Conservation (phyloP, 2,113 vertebrate genomes). For the Gadus macrocephalus region DNA sequence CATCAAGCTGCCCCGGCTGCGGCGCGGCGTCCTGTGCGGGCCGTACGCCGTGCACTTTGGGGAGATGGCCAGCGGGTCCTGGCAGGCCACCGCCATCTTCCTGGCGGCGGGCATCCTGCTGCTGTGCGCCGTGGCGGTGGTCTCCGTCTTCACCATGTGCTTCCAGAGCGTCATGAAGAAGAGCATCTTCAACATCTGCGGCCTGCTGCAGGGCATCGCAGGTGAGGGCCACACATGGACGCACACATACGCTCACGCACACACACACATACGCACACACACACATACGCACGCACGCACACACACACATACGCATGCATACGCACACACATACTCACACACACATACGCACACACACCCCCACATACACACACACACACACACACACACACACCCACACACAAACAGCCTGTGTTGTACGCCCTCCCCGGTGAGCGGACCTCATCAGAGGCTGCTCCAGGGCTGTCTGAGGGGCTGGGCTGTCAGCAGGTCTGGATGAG, state of each 20-base stretch:
- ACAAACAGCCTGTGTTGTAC: too few relatives aligned
- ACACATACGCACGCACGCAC: background rate
- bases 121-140: conserved; percentile 87
- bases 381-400: too few relatives aligned
- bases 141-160: conserved; percentile 96
- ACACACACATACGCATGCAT: background rate
- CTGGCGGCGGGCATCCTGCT: conserved; percentile 88
- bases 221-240: conserved; percentile 71
- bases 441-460: too few relatives aligned
- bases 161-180: conserved; percentile 98
- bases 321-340: background rate
- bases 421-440: too few relatives aligned
- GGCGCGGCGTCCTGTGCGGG: conserved; percentile 83
- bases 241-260: background rate
- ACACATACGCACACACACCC: too few relatives aligned
- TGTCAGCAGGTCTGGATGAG: too few relatives aligned
- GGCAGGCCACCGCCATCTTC: conserved; percentile 96
- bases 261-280: too few relatives aligned
- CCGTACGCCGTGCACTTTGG: conserved; percentile 89
- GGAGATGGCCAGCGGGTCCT: conserved; percentile 98
- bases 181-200: conserved; percentile 98
- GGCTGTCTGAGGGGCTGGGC: too few relatives aligned
- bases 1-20: conserved; percentile 76
- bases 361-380: conserved; percentile 1
- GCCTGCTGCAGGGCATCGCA: conserved; percentile 96